Conservation (phyloP, 2,797 vertebrate species). For the Paratrypauchen microcephalus region DNA sequence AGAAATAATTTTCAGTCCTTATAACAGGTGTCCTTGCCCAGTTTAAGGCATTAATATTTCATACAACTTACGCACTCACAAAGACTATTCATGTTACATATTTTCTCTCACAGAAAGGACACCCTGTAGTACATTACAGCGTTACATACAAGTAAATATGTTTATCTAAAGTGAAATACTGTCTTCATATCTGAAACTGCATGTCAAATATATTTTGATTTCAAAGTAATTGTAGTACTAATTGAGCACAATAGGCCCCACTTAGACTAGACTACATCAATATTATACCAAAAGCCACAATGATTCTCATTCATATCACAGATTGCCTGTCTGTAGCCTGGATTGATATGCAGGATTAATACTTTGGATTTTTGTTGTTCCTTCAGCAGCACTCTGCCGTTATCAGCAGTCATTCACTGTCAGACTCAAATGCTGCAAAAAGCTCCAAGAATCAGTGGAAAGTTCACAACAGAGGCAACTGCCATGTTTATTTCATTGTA, state of each 20-base stretch:
- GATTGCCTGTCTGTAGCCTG: conserved; percentile 39
- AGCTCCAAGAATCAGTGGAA: conserved; percentile 67
- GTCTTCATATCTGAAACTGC: too few species aligned
- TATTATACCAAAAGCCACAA: background rate
- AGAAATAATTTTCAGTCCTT: background rate
- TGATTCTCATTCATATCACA: conserved; percentile 19
- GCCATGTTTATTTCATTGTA: conserved; percentile 72
- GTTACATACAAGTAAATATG: background rate
- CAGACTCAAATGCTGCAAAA: conserved; percentile 60
- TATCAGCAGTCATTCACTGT: conserved; percentile 75
- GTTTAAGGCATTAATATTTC: background rate
- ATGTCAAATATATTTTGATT: background rate
- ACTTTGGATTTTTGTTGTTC: conserved; percentile 55
- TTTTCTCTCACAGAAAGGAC: background rate
- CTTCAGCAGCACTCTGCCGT: conserved; percentile 43
- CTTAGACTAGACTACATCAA: background rate
- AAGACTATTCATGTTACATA: background rate
- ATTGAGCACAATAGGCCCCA: background rate
- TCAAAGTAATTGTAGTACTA: background rate
- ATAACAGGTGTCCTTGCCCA: background rate
- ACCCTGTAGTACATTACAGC: background rate
- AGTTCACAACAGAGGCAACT: conserved; percentile 67
- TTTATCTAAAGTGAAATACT: background rate
- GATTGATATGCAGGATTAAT: conserved; percentile 70
- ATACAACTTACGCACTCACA: background rate